phyloP scores from a whole-genome alignment of 2,888 invertebrate species.

The Erannis defoliaria region DNA sequence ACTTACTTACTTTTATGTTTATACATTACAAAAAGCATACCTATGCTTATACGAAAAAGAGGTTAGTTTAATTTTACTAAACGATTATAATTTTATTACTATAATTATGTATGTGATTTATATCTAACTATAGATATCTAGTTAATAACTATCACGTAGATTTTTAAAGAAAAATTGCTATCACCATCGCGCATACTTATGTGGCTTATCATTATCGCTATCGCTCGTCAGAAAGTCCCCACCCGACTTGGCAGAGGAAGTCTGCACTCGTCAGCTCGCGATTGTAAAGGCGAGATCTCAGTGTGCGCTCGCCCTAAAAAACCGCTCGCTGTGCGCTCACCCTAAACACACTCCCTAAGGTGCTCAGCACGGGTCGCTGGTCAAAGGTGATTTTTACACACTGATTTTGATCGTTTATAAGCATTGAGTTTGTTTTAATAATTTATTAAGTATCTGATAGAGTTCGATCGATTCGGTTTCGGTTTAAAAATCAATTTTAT shows the following conservation, averaged over 20 bases:
- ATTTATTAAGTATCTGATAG: neutral
- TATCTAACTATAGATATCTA: no score
- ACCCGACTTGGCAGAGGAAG: constrained; percentile 57
- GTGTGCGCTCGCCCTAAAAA: constrained; percentile 48
- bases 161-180: no score
- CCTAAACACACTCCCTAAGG: constrained; percentile 51
- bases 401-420: constrained; percentile 29
- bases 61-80: no score
- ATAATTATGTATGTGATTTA: no score
- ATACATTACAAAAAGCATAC: no score
- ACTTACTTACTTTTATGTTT: no score
- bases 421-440: neutral
- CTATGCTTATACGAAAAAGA: no score
- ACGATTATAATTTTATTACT: no score
- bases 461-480: neutral
- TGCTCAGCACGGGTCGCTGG: constrained; percentile 48
- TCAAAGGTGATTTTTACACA: constrained; percentile 33
- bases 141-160: no score
- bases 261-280: constrained; percentile 73
- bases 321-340: constrained; percentile 46
- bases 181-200: no score
- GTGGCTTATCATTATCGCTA: constrained; percentile 33
- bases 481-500: neutral
- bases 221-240: constrained; percentile 18
- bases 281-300: constrained; percentile 72